These are phyloP conservation scores for Odontamblyopus lacepedii DNA, from an alignment of 2,797 vertebrate species.

Conservation along the genomic window DNA sequence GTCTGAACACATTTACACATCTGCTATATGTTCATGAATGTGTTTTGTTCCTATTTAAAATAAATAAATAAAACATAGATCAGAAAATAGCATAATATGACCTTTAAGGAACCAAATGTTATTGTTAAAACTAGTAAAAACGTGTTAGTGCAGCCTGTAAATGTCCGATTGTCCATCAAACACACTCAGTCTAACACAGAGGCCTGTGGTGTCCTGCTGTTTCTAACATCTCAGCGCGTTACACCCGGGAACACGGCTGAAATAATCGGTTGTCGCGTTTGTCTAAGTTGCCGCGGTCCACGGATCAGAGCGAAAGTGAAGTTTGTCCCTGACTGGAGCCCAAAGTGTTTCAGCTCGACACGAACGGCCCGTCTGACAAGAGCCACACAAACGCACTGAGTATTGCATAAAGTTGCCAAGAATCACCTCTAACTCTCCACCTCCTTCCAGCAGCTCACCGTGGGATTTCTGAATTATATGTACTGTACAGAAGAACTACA, in stretches of 20 bases:
- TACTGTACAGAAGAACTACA: no score
- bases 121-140: not conserved
- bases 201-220: conserved; percentile 43
- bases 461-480: no score
- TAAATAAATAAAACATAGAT: no score
- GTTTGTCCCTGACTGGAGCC: conserved; percentile 13
- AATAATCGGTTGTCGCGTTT: conserved; percentile 55
- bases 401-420: no score
- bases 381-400: no score
- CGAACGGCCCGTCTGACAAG: not conserved
- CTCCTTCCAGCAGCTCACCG: no score
- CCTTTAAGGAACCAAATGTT: not conserved
- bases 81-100: no score
- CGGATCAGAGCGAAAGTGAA: conserved; percentile 32
- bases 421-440: no score
- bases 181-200: conserved; percentile 11
- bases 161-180: conserved; percentile 68
- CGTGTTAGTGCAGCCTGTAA: not conserved
- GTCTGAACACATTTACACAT: no score
- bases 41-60: no score
- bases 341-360: conserved; percentile 27
- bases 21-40: no score
- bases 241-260: conserved; percentile 51
- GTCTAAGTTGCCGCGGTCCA: conserved; percentile 27
- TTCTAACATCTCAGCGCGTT: conserved; percentile 35